A percentile compares a stretch with the other conserved stretches of the same genome.
Conservation (phyloP, 2,888 invertebrate genomes). For the Hypena proboscidalis region DNA sequence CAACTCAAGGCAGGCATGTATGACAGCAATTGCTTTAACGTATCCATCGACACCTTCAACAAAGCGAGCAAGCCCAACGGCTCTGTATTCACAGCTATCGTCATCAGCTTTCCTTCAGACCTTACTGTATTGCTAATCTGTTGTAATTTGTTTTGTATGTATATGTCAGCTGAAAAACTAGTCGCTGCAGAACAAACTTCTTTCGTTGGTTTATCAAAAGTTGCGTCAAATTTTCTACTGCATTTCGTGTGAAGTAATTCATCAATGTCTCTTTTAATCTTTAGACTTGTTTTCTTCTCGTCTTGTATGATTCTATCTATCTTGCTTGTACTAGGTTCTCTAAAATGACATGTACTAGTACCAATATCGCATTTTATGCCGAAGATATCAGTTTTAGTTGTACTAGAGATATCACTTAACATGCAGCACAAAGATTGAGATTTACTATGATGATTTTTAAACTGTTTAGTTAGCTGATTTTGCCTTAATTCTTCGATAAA, state of each 20-base stretch:
- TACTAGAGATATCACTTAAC: conserved; percentile 20
- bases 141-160: not conserved
- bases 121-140: not conserved
- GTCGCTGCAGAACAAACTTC: conserved; percentile 65
- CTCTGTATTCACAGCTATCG: conserved; percentile 75
- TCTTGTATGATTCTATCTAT: conserved; percentile 50
- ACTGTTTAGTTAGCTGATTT: conserved; percentile 13
- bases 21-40: conserved; percentile 60
- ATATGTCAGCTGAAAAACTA: conserved; percentile 47
- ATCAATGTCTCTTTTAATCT: conserved; percentile 55
- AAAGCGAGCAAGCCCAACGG: conserved; percentile 64
- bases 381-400: conserved; percentile 36
- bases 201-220: conserved; percentile 61
- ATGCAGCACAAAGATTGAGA: conserved; percentile 27
- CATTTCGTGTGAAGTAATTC: conserved; percentile 45
- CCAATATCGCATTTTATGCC: conserved; percentile 21
- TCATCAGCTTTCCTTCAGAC: conserved; percentile 34
- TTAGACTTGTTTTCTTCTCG: conserved; percentile 56
- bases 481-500: conserved; percentile 57
- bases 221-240: conserved; percentile 46
- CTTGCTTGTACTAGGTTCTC: conserved; percentile 21
- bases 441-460: conserved; percentile 28
- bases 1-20: conserved; percentile 61
- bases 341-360: conserved; percentile 9
- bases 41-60: conserved; percentile 62